Evolutionary conservation across 2,888 invertebrate genomes (phyloP).

Genomic region (Nomada goodeniana): DNA sequence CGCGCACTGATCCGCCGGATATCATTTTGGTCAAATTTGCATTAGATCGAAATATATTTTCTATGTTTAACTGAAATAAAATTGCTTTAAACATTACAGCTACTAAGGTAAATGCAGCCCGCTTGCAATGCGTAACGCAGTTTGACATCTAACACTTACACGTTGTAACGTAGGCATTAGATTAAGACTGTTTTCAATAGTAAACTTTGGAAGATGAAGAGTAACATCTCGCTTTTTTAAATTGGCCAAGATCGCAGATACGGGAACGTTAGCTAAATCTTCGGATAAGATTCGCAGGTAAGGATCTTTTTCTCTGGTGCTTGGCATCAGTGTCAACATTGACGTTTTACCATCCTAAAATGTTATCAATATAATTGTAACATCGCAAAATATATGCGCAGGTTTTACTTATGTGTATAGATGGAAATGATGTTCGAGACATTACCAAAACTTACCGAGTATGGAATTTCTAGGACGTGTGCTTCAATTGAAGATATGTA

Average conservation of each 20-base stretch:
- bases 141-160: conserved; percentile 82
- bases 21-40: conserved; percentile 87
- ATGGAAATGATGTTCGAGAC: not conserved
- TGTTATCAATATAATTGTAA: not conserved
- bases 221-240: conserved; percentile 85
- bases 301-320: conserved; percentile 81
- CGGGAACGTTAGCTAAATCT: conserved; percentile 86
- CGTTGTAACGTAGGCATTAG: conserved; percentile 85
- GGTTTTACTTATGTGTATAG: not conserved
- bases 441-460: conserved; percentile 86
- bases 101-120: not conserved
- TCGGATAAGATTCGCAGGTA: conserved; percentile 85
- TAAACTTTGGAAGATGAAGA: conserved; percentile 87
- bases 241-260: conserved; percentile 84
- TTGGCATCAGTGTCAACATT: conserved; percentile 88
- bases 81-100: not conserved
- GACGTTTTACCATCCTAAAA: conserved; percentile 87
- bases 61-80: conserved; percentile 86
- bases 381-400: not conserved
- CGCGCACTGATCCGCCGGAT: conserved; percentile 81
- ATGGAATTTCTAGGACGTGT: conserved; percentile 90
- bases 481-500: conserved; percentile 88
- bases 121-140: not conserved
- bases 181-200: conserved; percentile 86
- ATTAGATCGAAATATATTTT: conserved; percentile 85